Conservation (phyloP, 2,797 vertebrate genomes). For the Ctenochaetus hawaiiensis region DNA sequence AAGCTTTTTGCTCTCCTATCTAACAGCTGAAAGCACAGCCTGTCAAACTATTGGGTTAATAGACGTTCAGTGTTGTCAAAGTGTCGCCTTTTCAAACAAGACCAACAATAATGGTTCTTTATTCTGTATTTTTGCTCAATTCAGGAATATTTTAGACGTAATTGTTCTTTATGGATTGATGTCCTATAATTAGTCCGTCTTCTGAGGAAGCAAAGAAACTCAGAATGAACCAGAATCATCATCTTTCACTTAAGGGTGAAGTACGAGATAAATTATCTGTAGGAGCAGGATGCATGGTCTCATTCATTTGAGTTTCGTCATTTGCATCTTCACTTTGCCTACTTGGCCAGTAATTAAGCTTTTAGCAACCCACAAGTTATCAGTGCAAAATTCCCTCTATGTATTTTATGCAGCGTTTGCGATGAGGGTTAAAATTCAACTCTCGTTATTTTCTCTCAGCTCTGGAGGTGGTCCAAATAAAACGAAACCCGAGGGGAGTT, state of each 20-base stretch:
- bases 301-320: slow-evolving; percentile 27
- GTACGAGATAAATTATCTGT: slow-evolving; percentile 24
- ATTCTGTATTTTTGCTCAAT: slow-evolving; percentile 32
- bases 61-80: slow-evolving; percentile 45
- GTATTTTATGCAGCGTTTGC: slow-evolving; percentile 27
- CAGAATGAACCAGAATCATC: slow-evolving; percentile 10
- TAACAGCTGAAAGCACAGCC: slow-evolving; percentile 25
- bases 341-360: slow-evolving; percentile 49
- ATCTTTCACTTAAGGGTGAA: background rate
- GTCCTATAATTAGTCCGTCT: slow-evolving; percentile 44
- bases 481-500: slow-evolving; percentile 44
- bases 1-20: slow-evolving; percentile 28
- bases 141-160: slow-evolving; percentile 31
- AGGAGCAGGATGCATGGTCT: background rate
- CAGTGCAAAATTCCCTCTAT: slow-evolving; percentile 18
- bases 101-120: slow-evolving; percentile 37
- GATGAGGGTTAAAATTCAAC: slow-evolving; percentile 47
- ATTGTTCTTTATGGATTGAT: background rate
- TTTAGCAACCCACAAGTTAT: slow-evolving; percentile 55
- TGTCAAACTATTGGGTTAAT: slow-evolving; percentile 53
- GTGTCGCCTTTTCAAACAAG: slow-evolving; percentile 40
- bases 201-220: slow-evolving; percentile 27
- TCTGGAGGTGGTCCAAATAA: slow-evolving; percentile 65
- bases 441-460: slow-evolving; percentile 41
- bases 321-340: slow-evolving; percentile 19